Evolutionary conservation across 2,888 invertebrate species (phyloP), one percentile per base, ranked within the genome.

Genomic region (Apamea anceps): DNA sequence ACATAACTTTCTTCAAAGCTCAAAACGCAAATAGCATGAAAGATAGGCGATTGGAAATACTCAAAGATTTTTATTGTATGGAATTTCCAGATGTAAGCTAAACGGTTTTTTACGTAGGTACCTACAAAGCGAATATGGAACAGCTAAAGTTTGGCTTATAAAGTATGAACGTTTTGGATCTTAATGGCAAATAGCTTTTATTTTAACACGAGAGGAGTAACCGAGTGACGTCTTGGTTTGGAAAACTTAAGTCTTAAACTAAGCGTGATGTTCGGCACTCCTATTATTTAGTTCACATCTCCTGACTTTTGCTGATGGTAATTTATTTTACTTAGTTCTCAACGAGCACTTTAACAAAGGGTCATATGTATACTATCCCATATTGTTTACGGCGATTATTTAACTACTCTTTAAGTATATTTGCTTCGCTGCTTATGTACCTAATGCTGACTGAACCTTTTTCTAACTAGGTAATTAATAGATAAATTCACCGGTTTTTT

Each of bases 1-100:
- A 67, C 60, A 37, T 80, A 75, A 72, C 65, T 72, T 84, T 57
- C 79, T 72, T 84, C 37, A 66, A 71, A 81, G 37, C 84, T 42
- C 51, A 72, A 62, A 18, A 84, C 54, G 54, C 37, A 79, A 57
- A 72, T 72, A 84, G 62, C 54, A 42, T n/a, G 21, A 72, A 57
- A 48, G 37, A 72, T 84, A 71, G 57, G 25, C 78, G 37, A n/a
- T 71, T 78, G 62, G 71, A 78, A 84, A 67, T 62, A 37, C 71
- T 81, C 28, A 54, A 71, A 71, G 32, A 71, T 70, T 68, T 71
- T 83, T 54, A 78, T 71, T 83, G 54, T 60, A 62, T n/a, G 60
- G 54, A 66, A 67, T 84, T 72, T 72, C 54, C 67, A 84, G 37
- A 84, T 79, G 62, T 79, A 18, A n/a, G 37, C 37, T 67, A 25